Percentiles rank a stretch among this genome's conserved stretches.
These are phyloP conservation scores for Caerostris darwini DNA, from an alignment of 1,140 invertebrate genomes.

Conservation along the genomic window DNA sequence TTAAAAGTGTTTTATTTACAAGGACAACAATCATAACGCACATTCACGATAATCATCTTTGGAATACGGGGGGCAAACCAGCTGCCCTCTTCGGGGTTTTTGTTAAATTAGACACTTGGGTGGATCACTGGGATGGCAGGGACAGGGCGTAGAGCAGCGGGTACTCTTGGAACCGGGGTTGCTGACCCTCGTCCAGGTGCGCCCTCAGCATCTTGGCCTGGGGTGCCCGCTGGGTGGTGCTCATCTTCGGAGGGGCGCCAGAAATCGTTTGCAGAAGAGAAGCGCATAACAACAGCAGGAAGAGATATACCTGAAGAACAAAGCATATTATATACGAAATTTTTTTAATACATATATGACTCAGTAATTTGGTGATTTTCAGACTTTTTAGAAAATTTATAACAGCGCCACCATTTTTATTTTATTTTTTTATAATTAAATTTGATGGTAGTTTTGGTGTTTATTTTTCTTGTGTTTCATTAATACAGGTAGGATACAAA, in stretches of 20 bases:
- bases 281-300: not conserved
- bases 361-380: too few species aligned
- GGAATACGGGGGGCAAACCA: conserved; percentile 5
- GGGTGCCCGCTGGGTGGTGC: not conserved
- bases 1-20: not conserved
- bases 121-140: conserved; percentile 25
- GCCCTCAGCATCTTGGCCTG: conserved; percentile 47
- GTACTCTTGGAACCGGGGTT: conserved; percentile 61
- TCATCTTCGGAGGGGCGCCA: not conserved
- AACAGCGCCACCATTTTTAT: too few species aligned
- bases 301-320: not conserved
- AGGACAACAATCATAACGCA: not conserved
- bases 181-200: conserved; percentile 11
- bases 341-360: too few species aligned
- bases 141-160: conserved; percentile 45
- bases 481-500: too few species aligned
- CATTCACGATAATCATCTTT: conserved; percentile 9
- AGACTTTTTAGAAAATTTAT: too few species aligned
- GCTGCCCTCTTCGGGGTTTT: not conserved
- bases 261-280: not conserved
- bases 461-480: too few species aligned
- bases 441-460: too few species aligned
- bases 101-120: not conserved
- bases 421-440: too few species aligned
- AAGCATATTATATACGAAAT: not conserved